phyloP scores from a whole-genome alignment of 1,140 invertebrate species.

The Drosophila nigrodunni region DNA sequence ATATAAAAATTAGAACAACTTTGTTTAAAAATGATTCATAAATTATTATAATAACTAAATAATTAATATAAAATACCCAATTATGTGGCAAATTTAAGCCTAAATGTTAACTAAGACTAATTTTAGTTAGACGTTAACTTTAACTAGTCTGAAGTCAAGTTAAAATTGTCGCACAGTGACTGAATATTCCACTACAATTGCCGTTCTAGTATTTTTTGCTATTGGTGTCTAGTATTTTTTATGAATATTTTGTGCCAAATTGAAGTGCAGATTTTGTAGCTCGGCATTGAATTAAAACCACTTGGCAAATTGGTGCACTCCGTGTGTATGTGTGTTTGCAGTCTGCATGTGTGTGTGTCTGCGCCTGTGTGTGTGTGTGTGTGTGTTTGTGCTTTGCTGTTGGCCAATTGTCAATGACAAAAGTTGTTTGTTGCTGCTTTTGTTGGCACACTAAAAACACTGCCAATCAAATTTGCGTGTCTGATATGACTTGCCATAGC shows the following conservation, averaged over 20 bases:
- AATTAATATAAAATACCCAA: too few species aligned
- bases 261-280: neutral
- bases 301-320: slow-evolving; percentile 27
- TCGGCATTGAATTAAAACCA: slow-evolving; percentile 6
- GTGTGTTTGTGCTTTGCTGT: slow-evolving; percentile 3
- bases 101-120: too few species aligned
- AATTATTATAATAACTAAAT: too few species aligned
- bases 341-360: neutral
- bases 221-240: neutral
- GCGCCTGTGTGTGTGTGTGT: neutral
- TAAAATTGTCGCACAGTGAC: too few species aligned
- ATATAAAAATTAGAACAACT: too few species aligned
- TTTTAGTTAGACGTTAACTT: too few species aligned
- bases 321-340: neutral
- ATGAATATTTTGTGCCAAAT: slow-evolving; percentile 2
- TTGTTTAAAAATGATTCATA: too few species aligned
- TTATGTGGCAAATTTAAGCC: too few species aligned
- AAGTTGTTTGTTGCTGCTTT: slow-evolving; percentile 19
- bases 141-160: too few species aligned
- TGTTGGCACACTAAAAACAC: slow-evolving; percentile 30
- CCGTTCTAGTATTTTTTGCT: too few species aligned
- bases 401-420: slow-evolving; percentile 42
- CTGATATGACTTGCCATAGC: slow-evolving; percentile 3
- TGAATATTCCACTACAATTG: too few species aligned
- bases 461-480: slow-evolving; percentile 42